Evolutionary conservation across 2,113 vertebrate genomes (phyloP).

Genomic region (Scortum barcoo): DNA sequence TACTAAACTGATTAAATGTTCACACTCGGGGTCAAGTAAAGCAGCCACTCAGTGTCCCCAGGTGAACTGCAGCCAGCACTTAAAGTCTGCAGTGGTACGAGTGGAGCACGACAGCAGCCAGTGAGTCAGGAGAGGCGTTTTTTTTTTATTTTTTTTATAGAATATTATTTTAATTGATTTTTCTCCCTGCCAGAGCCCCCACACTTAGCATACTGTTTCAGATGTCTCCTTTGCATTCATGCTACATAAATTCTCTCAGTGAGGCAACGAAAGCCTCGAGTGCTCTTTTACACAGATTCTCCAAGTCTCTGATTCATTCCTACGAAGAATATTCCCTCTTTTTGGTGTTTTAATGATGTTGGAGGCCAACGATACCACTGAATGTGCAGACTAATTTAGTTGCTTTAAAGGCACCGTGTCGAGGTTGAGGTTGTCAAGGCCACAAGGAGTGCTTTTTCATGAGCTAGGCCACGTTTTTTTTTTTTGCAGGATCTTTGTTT

Average conservation of each 20-base stretch:
- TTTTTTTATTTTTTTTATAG: neutral
- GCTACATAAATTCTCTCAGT: neutral
- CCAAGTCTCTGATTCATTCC: neutral
- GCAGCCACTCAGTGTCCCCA: slow-evolving; percentile 46
- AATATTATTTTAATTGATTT: neutral
- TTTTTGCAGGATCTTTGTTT: neutral
- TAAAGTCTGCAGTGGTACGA: neutral
- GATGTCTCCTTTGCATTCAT: neutral
- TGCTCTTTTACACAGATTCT: neutral
- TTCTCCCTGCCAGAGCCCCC: neutral
- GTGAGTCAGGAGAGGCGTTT: neutral
- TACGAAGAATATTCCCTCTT: neutral
- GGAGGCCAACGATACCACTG: neutral
- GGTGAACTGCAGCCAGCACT: slow-evolving; percentile 43
- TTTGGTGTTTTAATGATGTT: neutral
- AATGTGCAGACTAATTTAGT: too few species aligned
- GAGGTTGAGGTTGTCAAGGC: too few species aligned
- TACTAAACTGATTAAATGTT: slow-evolving; percentile 68
- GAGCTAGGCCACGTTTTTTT: neutral
- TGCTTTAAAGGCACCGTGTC: too few species aligned
- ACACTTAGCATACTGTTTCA: neutral
- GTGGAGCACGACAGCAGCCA: neutral
- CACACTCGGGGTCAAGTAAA: slow-evolving; percentile 58
- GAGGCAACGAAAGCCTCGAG: neutral
- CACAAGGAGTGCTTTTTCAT: neutral